Evolutionary conservation across 2,113 vertebrate genomes (phyloP).

Genomic region (Phalacrocorax carbo): DNA sequence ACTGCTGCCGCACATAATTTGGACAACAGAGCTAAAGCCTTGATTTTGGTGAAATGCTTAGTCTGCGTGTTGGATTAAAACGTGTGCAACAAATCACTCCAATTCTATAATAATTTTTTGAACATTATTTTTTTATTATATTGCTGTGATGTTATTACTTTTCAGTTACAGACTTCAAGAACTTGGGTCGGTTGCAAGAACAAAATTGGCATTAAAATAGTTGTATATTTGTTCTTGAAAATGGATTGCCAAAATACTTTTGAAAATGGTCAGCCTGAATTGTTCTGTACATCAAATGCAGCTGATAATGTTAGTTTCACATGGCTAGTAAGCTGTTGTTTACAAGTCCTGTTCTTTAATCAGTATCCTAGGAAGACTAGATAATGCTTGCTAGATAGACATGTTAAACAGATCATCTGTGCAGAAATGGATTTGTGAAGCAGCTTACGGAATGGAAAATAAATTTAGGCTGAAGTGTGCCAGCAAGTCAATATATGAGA

Average conservation of each 20-base stretch:
- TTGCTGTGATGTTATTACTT: constrained; percentile 57
- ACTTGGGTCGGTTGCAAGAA: constrained; percentile 62
- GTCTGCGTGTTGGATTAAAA: constrained; percentile 70
- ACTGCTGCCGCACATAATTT: constrained; percentile 73
- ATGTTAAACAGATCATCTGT: constrained; percentile 28
- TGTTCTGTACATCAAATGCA: constrained; percentile 2
- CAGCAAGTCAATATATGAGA: constrained; percentile 50
- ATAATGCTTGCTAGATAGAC: constrained; percentile 14
- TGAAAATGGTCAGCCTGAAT: constrained; percentile 8
- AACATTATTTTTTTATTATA: constrained; percentile 55
- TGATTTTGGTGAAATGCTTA: constrained; percentile 67
- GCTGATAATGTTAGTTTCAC: constrained; percentile 1
- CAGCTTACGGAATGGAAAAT: constrained; percentile 50
- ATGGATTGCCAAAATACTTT: constrained; percentile 36
- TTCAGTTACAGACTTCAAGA: constrained; percentile 47
- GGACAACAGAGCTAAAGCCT: constrained; percentile 68
- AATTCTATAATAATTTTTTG: constrained; percentile 57
- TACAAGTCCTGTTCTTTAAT: constrained; percentile 21
- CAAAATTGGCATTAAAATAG: constrained; percentile 36
- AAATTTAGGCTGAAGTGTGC: constrained; percentile 36
- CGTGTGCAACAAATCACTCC: constrained; percentile 49
- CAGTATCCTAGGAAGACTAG: constrained; percentile 1
- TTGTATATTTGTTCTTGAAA: constrained; percentile 58
- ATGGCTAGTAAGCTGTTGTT: neutral
- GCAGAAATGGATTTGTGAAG: constrained; percentile 22